Evolutionary conservation across 2,888 invertebrate species (phyloP).

Genomic region (Drosophila peninsularis): DNA sequence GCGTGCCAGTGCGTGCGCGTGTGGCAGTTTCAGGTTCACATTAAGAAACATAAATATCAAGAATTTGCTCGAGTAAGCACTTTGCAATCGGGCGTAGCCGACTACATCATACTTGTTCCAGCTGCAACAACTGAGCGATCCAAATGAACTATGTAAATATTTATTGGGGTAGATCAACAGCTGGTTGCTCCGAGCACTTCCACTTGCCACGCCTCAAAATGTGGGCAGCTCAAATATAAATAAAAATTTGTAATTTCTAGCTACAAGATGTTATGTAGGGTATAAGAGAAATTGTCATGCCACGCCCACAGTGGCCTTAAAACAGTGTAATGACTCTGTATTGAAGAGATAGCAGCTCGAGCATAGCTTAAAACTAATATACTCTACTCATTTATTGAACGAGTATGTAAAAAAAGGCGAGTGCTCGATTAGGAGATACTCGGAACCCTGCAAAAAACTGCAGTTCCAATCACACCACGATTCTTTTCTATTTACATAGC

Average conservation of each 20-base stretch:
- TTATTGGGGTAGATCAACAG: no score
- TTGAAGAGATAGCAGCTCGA: background rate
- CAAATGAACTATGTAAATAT: background rate
- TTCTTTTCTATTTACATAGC: background rate
- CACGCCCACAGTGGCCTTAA: no score
- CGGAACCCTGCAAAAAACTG: background rate
- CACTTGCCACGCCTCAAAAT: no score
- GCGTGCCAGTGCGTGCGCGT: no score
- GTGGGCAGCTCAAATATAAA: no score
- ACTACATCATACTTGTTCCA: background rate
- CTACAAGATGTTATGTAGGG: no score
- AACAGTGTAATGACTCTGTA: no score
- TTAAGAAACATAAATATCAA: slow-evolving; percentile 13
- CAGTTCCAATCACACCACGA: background rate
- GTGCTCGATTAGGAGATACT: background rate
- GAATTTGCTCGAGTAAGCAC: background rate
- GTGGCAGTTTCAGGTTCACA: background rate
- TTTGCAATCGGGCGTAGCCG: background rate
- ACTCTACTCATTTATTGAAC: background rate
- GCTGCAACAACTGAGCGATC: background rate
- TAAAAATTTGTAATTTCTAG: no score
- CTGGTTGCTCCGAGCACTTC: no score
- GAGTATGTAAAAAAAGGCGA: background rate
- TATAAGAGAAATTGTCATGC: no score
- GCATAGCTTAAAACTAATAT: background rate